phyloP scores from a whole-genome alignment of 2,797 vertebrate genomes.

The Dermochelys coriacea region DNA sequence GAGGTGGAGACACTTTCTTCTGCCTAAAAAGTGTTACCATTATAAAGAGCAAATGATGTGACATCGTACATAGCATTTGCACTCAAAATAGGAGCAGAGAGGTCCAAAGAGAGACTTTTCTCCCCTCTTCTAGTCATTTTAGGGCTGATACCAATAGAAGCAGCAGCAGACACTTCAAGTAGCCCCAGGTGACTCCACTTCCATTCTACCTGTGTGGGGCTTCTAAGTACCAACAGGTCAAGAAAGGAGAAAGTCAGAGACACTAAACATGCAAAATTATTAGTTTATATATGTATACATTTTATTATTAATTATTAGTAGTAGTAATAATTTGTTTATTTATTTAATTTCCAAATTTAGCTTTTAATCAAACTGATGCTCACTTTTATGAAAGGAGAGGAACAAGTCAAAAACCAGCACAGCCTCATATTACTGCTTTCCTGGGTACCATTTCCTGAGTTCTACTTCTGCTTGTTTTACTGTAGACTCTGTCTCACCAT shows the following conservation, averaged over 20 bases:
- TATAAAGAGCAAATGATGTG: too few species aligned
- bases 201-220: neutral
- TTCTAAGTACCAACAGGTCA: neutral
- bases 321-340: neutral
- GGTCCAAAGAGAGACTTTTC: neutral
- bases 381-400: neutral
- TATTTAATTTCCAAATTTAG: neutral
- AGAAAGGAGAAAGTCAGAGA: neutral
- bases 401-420: neutral
- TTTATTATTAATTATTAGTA: neutral
- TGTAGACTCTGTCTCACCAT: neutral
- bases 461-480: neutral
- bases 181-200: too few species aligned
- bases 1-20: neutral
- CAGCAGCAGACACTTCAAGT: neutral
- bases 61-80: too few species aligned
- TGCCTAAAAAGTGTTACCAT: neutral
- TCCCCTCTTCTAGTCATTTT: neutral
- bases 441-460: neutral
- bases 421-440: neutral
- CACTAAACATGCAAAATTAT: neutral
- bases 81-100: too few species aligned
- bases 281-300: too few species aligned
- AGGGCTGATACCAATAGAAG: neutral
- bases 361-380: neutral